Evolutionary conservation across 2,113 vertebrate genomes (phyloP), one percentile per base, ranked within the genome.

Genomic region (Desmodus rotundus): DNA sequence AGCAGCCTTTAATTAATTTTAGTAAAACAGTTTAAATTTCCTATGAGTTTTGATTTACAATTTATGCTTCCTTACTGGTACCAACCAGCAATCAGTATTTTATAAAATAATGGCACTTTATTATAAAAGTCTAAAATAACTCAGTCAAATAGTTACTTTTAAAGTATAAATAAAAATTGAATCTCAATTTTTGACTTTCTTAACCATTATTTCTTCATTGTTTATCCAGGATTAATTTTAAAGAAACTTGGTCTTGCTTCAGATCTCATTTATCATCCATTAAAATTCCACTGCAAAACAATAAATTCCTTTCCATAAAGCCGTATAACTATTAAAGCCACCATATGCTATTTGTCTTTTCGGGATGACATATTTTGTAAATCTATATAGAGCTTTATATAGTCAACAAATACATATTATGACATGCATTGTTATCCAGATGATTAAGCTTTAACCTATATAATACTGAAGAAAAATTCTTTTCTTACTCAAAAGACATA

Each of bases 271-370:
- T 84, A 95, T 74, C 78, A 41, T 1, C 5, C 13, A 89, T 97
- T 98, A 98, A 98, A 97, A 97, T 98, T 97, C 84, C 87, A 97
- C 1, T 67, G 12, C 83, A 91, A 97, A 97, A 98, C 73, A 98
- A 96, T 93, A 77, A 96, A 95, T 97, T 87, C 41, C 19, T 78
- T 95, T 94, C 85, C 52, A 93, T 87, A 61, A 88, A 89, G 94
- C 41, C 89, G 97, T 91, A 36, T 58, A 94, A 47, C 83, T 95
- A 41, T 16, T 26, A 31, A 70, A 74, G 5, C 86, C 38, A 78
- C 91, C 74, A 94, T 45, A 87, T 91, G 56, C 28, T 80, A 95
- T 70, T 82, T 97, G 91, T 95, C 68, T 97, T 96, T 96, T 67
- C 96, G 92, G 43, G 47, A 0, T 2, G 0, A 81, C 63, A 70